phyloP scores from a whole-genome alignment of 2,888 invertebrate genomes.

The Patella caerulea region DNA sequence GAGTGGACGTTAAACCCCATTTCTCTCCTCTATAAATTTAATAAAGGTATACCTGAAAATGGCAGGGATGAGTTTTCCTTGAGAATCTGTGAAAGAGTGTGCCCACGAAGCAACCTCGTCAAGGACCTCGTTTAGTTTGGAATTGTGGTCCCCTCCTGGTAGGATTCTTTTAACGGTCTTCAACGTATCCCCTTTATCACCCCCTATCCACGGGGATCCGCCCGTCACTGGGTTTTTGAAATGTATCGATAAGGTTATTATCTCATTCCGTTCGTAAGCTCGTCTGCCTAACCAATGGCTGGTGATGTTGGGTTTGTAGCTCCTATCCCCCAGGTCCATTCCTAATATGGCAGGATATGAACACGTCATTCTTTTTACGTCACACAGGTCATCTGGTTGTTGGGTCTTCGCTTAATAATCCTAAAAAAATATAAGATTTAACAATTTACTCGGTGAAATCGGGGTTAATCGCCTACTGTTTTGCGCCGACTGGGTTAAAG shows the following conservation, averaged over 20 bases:
- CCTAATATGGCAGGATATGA: too few relatives aligned
- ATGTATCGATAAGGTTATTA: constrained; percentile 34
- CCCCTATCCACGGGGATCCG: constrained; percentile 24
- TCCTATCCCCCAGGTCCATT: too few relatives aligned
- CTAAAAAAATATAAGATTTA: constrained; percentile 10
- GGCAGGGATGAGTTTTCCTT: constrained; percentile 34
- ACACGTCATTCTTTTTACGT: too few relatives aligned
- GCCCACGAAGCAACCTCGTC: constrained; percentile 32
- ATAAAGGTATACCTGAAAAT: constrained; percentile 27
- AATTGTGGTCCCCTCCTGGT: constrained; percentile 30
- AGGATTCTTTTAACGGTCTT: constrained; percentile 30
- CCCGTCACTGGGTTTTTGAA: constrained; percentile 34
- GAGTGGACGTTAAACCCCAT: too few relatives aligned
- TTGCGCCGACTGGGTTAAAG: too few relatives aligned
- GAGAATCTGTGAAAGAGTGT: constrained; percentile 26
- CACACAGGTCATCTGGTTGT: too few relatives aligned
- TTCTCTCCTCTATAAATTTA: too few relatives aligned
- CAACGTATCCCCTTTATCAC: constrained; percentile 25
- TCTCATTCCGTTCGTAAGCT: constrained; percentile 30
- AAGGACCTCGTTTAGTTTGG: constrained; percentile 25
- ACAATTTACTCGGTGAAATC: background rate
- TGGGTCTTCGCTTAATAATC: constrained; percentile 16
- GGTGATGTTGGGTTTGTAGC: too few relatives aligned
- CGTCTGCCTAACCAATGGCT: constrained; percentile 30
- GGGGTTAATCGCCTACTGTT: constrained; percentile 13